A percentile compares a stretch with the other conserved stretches of the same genome.
phyloP scores from a whole-genome alignment of 2,797 vertebrate genomes.

The Novumbra hubbsi region DNA sequence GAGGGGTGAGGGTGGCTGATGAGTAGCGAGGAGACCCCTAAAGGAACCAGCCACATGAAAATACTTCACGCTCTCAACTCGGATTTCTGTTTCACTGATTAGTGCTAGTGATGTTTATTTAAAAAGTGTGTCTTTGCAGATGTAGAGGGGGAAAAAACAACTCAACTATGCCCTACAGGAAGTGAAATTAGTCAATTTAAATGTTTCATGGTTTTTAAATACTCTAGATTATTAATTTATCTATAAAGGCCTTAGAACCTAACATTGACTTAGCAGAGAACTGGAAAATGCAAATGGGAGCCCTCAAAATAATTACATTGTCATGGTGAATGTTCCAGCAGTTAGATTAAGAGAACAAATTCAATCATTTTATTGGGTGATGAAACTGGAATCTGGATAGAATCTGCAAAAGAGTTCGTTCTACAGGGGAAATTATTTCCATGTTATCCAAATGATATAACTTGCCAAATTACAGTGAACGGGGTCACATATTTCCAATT shows the following conservation, averaged over 20 bases:
- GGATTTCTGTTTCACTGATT: slow-evolving; percentile 70
- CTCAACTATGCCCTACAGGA: slow-evolving; percentile 74
- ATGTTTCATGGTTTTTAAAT: slow-evolving; percentile 81
- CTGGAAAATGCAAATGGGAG: slow-evolving; percentile 73
- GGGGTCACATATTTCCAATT: slow-evolving; percentile 24
- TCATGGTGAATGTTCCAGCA: slow-evolving; percentile 76
- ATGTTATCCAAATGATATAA: slow-evolving; percentile 24
- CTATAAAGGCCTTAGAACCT: slow-evolving; percentile 73
- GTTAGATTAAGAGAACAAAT: slow-evolving; percentile 74
- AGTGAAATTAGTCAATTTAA: slow-evolving; percentile 79
- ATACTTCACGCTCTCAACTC: slow-evolving; percentile 60
- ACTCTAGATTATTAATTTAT: slow-evolving; percentile 79
- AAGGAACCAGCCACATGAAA: slow-evolving; percentile 60
- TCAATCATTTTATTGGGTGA: slow-evolving; percentile 57
- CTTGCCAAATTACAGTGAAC: neutral
- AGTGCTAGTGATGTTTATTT: slow-evolving; percentile 64
- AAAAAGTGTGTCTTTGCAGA: slow-evolving; percentile 65
- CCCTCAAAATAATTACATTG: slow-evolving; percentile 77
- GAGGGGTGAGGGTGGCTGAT: too few relatives aligned
- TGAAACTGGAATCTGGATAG: slow-evolving; percentile 57
- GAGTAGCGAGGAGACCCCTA: slow-evolving; percentile 36
- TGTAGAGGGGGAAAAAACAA: slow-evolving; percentile 55
- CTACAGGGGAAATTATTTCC: slow-evolving; percentile 26
- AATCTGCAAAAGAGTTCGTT: slow-evolving; percentile 38
- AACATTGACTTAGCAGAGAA: slow-evolving; percentile 69